phyloP scores from a whole-genome alignment of 1,140 invertebrate species.

The Drosophila albomicans region DNA sequence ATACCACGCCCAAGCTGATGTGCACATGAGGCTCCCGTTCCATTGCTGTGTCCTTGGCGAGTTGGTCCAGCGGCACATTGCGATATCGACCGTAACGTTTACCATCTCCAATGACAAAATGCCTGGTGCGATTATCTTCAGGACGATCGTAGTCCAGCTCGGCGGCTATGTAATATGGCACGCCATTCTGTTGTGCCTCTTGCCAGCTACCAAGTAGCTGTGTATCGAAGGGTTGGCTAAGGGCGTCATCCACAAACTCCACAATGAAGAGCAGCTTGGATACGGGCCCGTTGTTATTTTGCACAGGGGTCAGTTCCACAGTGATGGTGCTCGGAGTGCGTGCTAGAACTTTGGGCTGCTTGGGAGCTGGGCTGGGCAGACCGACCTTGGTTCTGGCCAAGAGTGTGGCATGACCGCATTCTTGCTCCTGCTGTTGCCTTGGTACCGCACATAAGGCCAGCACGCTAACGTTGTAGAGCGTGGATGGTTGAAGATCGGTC shows the following conservation, averaged over 20 bases:
- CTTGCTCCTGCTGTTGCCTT: conserved; percentile 55
- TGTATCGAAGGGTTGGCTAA: conserved; percentile 86
- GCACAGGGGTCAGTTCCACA: conserved; percentile 87
- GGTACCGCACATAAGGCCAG: conserved; percentile 87
- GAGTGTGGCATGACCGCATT: conserved; percentile 86
- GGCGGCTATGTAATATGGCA: conserved; percentile 92
- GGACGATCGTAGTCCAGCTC: conserved; percentile 86
- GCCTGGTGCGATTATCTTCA: conserved; percentile 83
- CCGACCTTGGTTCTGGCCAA: conserved; percentile 89
- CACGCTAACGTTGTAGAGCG: conserved; percentile 90
- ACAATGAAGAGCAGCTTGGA: conserved; percentile 90
- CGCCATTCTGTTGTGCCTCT: conserved; percentile 86
- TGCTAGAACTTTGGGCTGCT: conserved; percentile 87
- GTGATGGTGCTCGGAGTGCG: conserved; percentile 87
- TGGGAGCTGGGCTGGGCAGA: conserved; percentile 88
- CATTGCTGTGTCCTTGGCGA: conserved; percentile 40
- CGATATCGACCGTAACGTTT: conserved; percentile 90
- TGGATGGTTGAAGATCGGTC: conserved; percentile 89
- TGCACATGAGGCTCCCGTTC: conserved; percentile 87
- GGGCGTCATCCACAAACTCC: conserved; percentile 87
- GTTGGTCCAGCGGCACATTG: conserved; percentile 90
- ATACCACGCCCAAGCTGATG: conserved; percentile 90
- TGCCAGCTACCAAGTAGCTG: conserved; percentile 87
- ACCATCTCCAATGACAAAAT: conserved; percentile 92
- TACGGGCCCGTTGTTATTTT: conserved; percentile 91